Conservation (phyloP, 2,113 vertebrate genomes). For the Sciurus niger region DNA sequence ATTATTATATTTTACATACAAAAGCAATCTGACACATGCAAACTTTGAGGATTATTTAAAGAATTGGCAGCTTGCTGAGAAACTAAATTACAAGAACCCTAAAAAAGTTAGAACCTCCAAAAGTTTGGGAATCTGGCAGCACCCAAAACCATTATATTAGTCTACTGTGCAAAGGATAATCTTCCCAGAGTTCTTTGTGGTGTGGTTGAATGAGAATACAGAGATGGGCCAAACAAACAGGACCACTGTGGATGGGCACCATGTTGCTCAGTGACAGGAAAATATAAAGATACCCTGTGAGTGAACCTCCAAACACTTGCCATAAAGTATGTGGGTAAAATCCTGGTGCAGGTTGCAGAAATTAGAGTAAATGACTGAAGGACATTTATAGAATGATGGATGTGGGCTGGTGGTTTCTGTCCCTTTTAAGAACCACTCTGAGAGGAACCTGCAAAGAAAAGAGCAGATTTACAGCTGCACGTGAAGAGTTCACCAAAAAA, state of each 20-base stretch:
- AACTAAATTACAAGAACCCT: not conserved
- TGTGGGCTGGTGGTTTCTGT: not conserved
- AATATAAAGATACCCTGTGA: not conserved
- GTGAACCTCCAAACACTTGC: not conserved
- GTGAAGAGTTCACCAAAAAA: conserved; percentile 31
- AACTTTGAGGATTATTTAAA: not conserved
- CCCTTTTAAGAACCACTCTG: not conserved
- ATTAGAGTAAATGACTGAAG: not conserved
- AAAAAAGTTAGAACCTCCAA: conserved; percentile 16
- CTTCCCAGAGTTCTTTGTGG: conserved; percentile 1
- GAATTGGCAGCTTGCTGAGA: conserved; percentile 2
- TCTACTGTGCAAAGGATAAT: not conserved
- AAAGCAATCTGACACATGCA: not conserved
- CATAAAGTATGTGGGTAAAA: not conserved
- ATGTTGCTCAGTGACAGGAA: not conserved
- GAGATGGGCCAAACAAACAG: not conserved
- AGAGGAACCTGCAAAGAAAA: conserved; percentile 30
- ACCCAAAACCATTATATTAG: not conserved
- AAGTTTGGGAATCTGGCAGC: not conserved
- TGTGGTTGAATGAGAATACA: not conserved
- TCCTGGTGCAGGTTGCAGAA: not conserved
- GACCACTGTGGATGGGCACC: not conserved
- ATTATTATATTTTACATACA: conserved; percentile 22
- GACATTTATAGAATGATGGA: not conserved
- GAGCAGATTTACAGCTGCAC: not conserved